Conservation (phyloP, 2,797 vertebrate genomes). For the Cossypha caffra region DNA sequence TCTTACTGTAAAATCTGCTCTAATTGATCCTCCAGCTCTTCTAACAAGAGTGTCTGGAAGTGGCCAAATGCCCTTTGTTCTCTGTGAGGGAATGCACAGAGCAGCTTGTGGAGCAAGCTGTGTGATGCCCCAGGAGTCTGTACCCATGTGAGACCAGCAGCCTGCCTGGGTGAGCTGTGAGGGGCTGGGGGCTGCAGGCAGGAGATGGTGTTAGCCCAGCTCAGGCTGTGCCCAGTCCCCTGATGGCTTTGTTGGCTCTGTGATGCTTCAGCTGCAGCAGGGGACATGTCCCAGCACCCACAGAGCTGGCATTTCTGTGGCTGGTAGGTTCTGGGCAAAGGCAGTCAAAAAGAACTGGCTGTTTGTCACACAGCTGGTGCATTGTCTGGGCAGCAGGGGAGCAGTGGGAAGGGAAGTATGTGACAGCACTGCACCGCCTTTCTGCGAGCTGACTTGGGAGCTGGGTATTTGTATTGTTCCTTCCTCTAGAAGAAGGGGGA, state of each 20-base stretch:
- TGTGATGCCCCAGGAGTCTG: not conserved
- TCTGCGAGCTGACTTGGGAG: not conserved
- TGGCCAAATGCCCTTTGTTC: not conserved
- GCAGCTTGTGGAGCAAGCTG: not conserved
- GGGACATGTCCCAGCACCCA: not conserved
- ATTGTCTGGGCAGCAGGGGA: not conserved
- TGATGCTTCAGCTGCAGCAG: not conserved
- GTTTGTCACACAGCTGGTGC: not conserved
- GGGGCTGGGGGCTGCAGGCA: not conserved
- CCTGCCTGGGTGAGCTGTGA: not conserved
- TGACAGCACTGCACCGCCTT: not conserved
- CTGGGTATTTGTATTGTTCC: not conserved
- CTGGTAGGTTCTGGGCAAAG: not conserved
- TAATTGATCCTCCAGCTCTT: not conserved
- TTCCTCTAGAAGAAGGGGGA: not conserved
- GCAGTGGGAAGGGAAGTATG: not conserved
- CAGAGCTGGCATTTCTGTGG: not conserved
- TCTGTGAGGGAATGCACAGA: not conserved
- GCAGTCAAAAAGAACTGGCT: not conserved
- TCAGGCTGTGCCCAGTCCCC: not conserved
- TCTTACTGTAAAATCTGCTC: not conserved
- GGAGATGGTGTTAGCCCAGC: not conserved
- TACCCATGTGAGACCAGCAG: not conserved
- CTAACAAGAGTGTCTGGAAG: not conserved
- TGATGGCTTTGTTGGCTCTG: not conserved